A percentile compares a stretch with the other conserved stretches of the same genome.
Conservation (phyloP, 2,113 vertebrate species). For the Cyanoderma ruficeps region DNA sequence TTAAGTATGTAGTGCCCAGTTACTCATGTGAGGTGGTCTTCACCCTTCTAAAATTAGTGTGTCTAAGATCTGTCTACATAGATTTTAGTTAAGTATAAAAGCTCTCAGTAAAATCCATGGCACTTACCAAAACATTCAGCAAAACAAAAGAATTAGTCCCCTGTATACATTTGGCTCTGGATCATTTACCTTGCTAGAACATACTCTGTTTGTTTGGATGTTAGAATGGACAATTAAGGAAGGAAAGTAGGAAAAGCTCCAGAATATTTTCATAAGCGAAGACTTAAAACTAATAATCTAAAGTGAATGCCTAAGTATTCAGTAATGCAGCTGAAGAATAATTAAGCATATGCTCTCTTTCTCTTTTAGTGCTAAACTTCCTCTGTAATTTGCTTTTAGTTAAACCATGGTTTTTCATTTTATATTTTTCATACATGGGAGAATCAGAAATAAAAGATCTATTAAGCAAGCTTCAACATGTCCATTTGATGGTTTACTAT, state of each 20-base stretch:
- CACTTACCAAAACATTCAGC: neutral
- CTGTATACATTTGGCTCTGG: neutral
- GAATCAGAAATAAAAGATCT: neutral
- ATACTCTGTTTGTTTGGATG: neutral
- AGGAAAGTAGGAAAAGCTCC: neutral
- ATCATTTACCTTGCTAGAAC: neutral
- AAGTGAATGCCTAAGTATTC: neutral
- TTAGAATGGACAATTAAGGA: neutral
- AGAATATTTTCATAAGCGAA: neutral
- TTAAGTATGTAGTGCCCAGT: neutral
- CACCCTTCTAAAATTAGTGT: neutral
- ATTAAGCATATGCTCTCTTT: neutral
- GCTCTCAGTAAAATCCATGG: neutral
- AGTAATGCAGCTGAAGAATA: neutral
- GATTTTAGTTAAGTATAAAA: neutral
- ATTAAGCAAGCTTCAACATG: neutral
- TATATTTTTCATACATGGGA: neutral
- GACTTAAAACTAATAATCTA: neutral
- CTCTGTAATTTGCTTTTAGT: neutral
- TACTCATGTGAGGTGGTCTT: neutral
- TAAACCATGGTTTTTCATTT: neutral
- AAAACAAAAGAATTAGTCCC: neutral
- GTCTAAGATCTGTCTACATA: neutral
- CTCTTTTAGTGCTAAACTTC: neutral
- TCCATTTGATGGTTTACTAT: slow-evolving; percentile 5